These are phyloP conservation scores for Himalopsyche japonica DNA, from an alignment of 2,888 invertebrate species.

Conservation along the genomic window DNA sequence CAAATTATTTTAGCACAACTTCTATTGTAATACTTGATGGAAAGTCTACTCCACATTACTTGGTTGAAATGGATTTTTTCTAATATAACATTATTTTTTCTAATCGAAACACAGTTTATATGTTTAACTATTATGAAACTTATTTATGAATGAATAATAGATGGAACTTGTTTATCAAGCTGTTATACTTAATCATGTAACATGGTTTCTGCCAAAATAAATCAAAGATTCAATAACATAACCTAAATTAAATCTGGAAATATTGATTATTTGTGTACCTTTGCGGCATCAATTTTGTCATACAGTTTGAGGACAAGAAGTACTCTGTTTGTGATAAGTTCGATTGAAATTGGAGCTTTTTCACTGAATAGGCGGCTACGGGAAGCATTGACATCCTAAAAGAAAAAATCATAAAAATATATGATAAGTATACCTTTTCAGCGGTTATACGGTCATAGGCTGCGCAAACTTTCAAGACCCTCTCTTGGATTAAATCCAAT, in stretches of 20 bases:
- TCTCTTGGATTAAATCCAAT: slow-evolving; percentile 70
- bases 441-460: slow-evolving; percentile 88
- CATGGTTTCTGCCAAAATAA: not conserved
- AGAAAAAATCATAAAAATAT: not conserved
- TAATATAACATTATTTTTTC: no score
- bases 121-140: no score
- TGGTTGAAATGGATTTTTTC: no score
- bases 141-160: no score
- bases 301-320: slow-evolving; percentile 94
- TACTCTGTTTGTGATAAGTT: slow-evolving; percentile 85
- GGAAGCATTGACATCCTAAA: slow-evolving; percentile 51
- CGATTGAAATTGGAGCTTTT: slow-evolving; percentile 77
- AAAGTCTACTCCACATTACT: no score
- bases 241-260: slow-evolving; percentile 17
- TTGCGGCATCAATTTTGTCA: slow-evolving; percentile 92
- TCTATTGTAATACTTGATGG: no score
- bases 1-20: no score
- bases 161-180: no score
- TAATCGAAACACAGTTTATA: no score
- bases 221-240: not conserved
- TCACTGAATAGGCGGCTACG: slow-evolving; percentile 73
- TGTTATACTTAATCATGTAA: no score
- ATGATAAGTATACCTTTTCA: slow-evolving; percentile 70
- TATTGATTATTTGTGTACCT: slow-evolving; percentile 66
- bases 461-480: slow-evolving; percentile 85